Conservation (phyloP, 2,797 vertebrate species). For the Apogon talboti region DNA sequence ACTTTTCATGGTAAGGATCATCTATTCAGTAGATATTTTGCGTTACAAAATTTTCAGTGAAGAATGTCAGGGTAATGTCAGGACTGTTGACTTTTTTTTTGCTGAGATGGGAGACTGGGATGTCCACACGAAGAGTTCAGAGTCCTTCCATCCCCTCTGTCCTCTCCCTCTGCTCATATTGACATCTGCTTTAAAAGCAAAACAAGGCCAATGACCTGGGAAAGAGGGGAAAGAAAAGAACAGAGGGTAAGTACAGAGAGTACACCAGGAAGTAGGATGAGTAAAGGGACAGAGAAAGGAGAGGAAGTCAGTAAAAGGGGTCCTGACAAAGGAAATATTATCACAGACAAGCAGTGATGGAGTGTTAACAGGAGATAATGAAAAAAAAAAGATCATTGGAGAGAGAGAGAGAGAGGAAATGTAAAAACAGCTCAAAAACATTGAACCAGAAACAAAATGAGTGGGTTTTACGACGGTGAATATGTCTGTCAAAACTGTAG, state of each 20-base stretch:
- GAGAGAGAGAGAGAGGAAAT: constrained; percentile 33
- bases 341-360: constrained; percentile 18
- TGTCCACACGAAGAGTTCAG: constrained; percentile 19
- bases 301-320: constrained; percentile 34
- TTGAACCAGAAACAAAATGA: constrained; percentile 48
- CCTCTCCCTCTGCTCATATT: constrained; percentile 17
- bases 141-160: constrained; percentile 31
- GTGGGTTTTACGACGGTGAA: too few relatives aligned
- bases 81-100: constrained; percentile 13
- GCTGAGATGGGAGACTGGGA: constrained; percentile 15
- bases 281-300: constrained; percentile 5
- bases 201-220: constrained; percentile 44
- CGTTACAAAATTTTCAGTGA: constrained; percentile 33
- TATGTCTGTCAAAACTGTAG: too few relatives aligned
- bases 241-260: constrained; percentile 40
- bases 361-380: constrained; percentile 37
- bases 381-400: constrained; percentile 12
- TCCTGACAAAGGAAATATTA: constrained; percentile 43
- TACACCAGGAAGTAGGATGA: constrained; percentile 15
- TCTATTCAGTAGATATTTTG: constrained; percentile 29
- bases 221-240: constrained; percentile 24
- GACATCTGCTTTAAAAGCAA: constrained; percentile 48
- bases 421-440: constrained; percentile 42
- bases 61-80: constrained; percentile 49
- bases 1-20: constrained; percentile 22